Evolutionary conservation across 1,140 invertebrate species (phyloP).

Genomic region (Globodera ellingtonae): DNA sequence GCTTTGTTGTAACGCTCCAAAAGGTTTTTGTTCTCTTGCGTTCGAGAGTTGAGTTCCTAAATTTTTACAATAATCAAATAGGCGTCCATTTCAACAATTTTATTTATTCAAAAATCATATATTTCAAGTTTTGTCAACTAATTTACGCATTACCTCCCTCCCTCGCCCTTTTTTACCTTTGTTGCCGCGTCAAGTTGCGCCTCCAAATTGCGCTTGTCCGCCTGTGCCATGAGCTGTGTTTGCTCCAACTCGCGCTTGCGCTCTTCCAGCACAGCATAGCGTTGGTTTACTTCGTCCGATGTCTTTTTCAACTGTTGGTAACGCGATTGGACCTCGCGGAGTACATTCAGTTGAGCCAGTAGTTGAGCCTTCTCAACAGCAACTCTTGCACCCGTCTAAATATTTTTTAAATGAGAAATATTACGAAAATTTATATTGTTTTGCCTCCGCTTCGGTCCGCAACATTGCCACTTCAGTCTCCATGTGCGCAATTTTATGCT

Average conservation of each 20-base stretch:
- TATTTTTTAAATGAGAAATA: not conserved
- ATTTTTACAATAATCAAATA: not conserved
- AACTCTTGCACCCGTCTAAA: slow-evolving; percentile 29
- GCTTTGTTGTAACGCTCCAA: slow-evolving; percentile 25
- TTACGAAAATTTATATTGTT: not conserved
- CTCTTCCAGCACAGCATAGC: slow-evolving; percentile 5
- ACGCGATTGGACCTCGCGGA: slow-evolving; percentile 27
- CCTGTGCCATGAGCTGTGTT: not conserved
- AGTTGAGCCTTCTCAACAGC: slow-evolving; percentile 32
- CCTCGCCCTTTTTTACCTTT: not conserved
- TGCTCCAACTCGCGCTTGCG: slow-evolving; percentile 10
- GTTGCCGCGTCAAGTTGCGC: slow-evolving; percentile 7
- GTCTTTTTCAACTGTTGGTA: slow-evolving; percentile 27
- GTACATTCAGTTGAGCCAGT: slow-evolving; percentile 14
- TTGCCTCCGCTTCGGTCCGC: slow-evolving; percentile 20
- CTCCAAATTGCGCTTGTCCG: slow-evolving; percentile 22
- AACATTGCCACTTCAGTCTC: slow-evolving; percentile 27
- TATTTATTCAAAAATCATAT: not conserved
- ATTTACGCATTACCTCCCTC: not conserved
- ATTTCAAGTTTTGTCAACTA: not conserved
- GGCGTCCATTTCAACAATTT: not conserved
- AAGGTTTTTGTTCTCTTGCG: slow-evolving; percentile 19
- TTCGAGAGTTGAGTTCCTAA: not conserved
- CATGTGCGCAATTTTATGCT: slow-evolving; percentile 26
- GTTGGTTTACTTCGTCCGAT: slow-evolving; percentile 21